Base-by-base conservation (phyloP, 2,888 invertebrate species). In the Caenorhabditis sp. region DNA sequence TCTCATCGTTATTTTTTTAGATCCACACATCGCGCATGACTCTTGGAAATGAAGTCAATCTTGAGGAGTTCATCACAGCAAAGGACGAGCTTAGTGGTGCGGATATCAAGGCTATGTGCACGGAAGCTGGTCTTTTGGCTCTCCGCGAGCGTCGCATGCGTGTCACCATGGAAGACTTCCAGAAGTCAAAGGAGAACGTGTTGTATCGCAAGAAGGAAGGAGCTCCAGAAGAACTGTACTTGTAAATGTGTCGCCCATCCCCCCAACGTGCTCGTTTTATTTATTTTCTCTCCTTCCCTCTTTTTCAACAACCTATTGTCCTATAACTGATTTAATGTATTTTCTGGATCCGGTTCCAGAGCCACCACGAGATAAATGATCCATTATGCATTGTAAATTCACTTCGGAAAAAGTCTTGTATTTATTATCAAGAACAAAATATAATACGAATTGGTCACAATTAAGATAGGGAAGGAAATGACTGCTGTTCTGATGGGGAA, bases 21-120 rank as follows among this genome's bases (percentile, higher is more conserved):
- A 99, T 99, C 90, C 99, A 99, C 93, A 99, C 99, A 0, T 96
- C 96, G n/a, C 94, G 97, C 85, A 99, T 99, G 99, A 99, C 98
- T 0, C 93, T 99, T 77, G 95, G 98, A 11, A 96, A 95, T 82
- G 98, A 99, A 93, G 99, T 99, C 9, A 97, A 97, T 92, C 94
- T 99, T 13, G 96, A 96, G 80, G 98, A 99, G 92, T 94, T 98
- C 65, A 97, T 99, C 84, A 97, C 98, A 96, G 96, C 98, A 4
- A 99, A 99, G 92, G 99, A 99, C 94, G 99, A 99, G 93, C 94
- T 99, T 18, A 98, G 98, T 67, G 99, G 99, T 22, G 93, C 94
- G 61, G 93, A 94, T 89, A 93, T 94, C 80, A 94, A 94, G 96
- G 99, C 99, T 18, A 98, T 99, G 92, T 99, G 99, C 93, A 99